Evolutionary conservation across 2,113 vertebrate species (phyloP).

Genomic region (Aegypius monachus): DNA sequence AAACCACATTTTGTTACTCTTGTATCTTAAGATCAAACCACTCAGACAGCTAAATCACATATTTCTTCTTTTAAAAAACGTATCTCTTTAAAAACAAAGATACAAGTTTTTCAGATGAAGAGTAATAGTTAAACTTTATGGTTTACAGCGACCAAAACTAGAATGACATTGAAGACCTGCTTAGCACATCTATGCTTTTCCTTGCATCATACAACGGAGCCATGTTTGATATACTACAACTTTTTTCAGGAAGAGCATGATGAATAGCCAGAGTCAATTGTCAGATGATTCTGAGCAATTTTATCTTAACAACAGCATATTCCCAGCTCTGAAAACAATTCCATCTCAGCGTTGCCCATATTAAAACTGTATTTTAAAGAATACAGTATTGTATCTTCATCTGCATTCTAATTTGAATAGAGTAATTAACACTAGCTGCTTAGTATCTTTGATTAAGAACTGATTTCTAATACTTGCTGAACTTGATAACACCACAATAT

Average conservation of each 20-base stretch:
- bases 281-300: neutral
- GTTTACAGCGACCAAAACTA: neutral
- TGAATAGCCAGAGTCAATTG: conserved; percentile 19
- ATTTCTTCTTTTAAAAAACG: neutral
- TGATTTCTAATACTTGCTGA: neutral
- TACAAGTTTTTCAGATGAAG: neutral
- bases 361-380: neutral
- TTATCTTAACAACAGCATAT: conserved; percentile 13
- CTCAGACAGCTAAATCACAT: neutral
- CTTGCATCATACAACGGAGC: neutral
- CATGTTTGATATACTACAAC: neutral
- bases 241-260: neutral
- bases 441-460: conserved; percentile 35
- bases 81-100: neutral
- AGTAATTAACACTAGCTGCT: conserved; percentile 21
- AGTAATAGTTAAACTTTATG: neutral
- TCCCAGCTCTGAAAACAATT: conserved; percentile 28
- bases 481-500: neutral
- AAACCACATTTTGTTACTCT: neutral
- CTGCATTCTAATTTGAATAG: neutral
- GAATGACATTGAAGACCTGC: neutral
- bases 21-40: neutral
- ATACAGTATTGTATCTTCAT: neutral
- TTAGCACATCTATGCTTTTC: neutral
- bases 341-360: neutral